Percentiles rank a stretch among this genome's conserved stretches.
These are phyloP conservation scores for Trisateles emortualis DNA, from an alignment of 2,888 invertebrate species.

Conservation along the genomic window DNA sequence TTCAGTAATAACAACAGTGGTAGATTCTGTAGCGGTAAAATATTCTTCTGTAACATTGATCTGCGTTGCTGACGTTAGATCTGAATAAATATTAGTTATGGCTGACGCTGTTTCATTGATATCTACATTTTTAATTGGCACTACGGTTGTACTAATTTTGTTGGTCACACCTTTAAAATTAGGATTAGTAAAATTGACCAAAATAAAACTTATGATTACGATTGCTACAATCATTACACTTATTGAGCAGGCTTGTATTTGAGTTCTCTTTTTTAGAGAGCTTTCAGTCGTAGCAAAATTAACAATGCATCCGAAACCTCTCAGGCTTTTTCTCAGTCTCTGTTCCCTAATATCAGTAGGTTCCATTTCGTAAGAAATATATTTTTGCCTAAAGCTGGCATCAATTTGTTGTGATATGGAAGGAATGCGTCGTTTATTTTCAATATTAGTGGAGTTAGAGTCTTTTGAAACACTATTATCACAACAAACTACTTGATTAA, in stretches of 20 bases:
- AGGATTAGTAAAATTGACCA: slow-evolving; percentile 82
- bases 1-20: slow-evolving; percentile 52
- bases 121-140: slow-evolving; percentile 75
- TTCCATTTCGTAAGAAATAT: slow-evolving; percentile 69
- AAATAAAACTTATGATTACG: slow-evolving; percentile 81
- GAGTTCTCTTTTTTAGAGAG: slow-evolving; percentile 79
- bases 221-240: slow-evolving; percentile 84
- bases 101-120: slow-evolving; percentile 69
- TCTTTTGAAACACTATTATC: slow-evolving; percentile 51
- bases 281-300: slow-evolving; percentile 78
- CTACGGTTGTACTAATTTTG: slow-evolving; percentile 76
- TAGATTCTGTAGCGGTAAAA: slow-evolving; percentile 53
- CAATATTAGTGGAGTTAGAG: slow-evolving; percentile 43
- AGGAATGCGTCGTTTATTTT: slow-evolving; percentile 69
- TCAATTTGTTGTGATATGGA: slow-evolving; percentile 80
- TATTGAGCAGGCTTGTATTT: slow-evolving; percentile 85
- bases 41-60: slow-evolving; percentile 47
- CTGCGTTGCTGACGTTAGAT: slow-evolving; percentile 49
- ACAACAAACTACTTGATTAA: slow-evolving; percentile 45
- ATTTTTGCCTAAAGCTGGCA: slow-evolving; percentile 74
- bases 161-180: slow-evolving; percentile 70
- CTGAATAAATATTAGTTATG: slow-evolving; percentile 61
- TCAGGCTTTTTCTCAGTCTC: slow-evolving; percentile 79
- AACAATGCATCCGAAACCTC: slow-evolving; percentile 80
- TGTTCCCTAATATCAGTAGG: slow-evolving; percentile 61